These are phyloP conservation scores for Leptobrachium leishanense DNA, from an alignment of 2,113 vertebrate genomes.

Conservation along the genomic window DNA sequence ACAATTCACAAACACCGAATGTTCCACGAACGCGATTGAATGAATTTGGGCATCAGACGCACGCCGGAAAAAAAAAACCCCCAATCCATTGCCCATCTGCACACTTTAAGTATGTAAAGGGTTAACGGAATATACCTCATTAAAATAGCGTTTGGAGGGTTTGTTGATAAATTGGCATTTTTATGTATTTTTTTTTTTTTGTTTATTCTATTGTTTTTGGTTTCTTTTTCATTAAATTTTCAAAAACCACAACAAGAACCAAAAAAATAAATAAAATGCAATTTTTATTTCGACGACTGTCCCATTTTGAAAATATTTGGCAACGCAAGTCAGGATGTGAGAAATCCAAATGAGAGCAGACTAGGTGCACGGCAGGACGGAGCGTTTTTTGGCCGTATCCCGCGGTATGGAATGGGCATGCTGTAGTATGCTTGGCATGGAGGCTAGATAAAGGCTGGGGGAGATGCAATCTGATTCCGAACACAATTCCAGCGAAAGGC, in stretches of 20 bases:
- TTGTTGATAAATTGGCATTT: too few relatives aligned
- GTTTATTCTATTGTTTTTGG: not conserved
- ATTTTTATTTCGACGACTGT: not conserved
- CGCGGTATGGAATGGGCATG: conserved; percentile 56
- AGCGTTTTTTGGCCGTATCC: conserved; percentile 53
- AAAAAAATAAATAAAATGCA: not conserved
- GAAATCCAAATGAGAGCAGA: conserved; percentile 60
- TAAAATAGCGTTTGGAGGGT: too few relatives aligned
- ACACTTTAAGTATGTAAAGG: too few relatives aligned
- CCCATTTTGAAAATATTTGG: conserved; percentile 58
- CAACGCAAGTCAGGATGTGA: conserved; percentile 51
- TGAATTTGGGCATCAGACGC: too few relatives aligned
- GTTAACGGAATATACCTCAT: too few relatives aligned
- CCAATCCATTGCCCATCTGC: too few relatives aligned
- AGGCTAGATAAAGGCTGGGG: conserved; percentile 54
- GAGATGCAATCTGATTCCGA: conserved; percentile 54
- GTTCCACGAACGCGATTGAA: too few relatives aligned
- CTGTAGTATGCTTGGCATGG: conserved; percentile 57
- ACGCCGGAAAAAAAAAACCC: too few relatives aligned
- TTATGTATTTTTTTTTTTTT: conserved; percentile 5
- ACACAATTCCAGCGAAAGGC: conserved; percentile 51
- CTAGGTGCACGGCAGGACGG: conserved; percentile 53
- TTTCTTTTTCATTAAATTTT: conserved; percentile 16
- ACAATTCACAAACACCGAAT: too few relatives aligned
- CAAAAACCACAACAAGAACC: not conserved